These are phyloP conservation scores for Archilochus colubris DNA, from an alignment of 2,113 vertebrate genomes.

Conservation along the genomic window DNA sequence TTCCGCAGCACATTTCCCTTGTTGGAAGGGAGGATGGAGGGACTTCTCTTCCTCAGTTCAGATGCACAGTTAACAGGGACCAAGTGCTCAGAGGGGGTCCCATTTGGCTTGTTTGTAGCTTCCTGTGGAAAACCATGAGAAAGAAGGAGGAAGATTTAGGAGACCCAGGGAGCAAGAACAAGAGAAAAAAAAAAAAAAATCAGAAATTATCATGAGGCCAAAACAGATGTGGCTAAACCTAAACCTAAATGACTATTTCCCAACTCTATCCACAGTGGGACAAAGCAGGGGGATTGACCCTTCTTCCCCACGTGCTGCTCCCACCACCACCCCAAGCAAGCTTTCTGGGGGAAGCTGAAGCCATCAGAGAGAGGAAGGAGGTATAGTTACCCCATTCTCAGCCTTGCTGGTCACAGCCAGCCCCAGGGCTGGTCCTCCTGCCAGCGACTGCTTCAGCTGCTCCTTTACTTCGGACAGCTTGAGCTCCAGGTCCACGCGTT, in stretches of 20 bases:
- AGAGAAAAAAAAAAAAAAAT: not conserved
- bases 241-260: accelerated
- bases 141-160: not conserved
- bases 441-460: slow-evolving; percentile 89
- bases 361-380: accelerated
- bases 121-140: slow-evolving; percentile 54
- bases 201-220: not conserved
- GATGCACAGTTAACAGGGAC: slow-evolving; percentile 90
- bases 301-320: not conserved
- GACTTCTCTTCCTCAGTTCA: slow-evolving; percentile 88
- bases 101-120: slow-evolving; percentile 75
- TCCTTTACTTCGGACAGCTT: slow-evolving; percentile 90
- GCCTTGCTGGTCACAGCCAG: slow-evolving; percentile 76
- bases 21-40: slow-evolving; percentile 84
- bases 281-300: not conserved
- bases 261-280: not conserved
- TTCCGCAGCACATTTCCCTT: slow-evolving; percentile 92
- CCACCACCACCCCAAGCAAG: not conserved
- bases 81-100: slow-evolving; percentile 77
- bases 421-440: slow-evolving; percentile 85
- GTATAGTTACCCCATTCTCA: slow-evolving; percentile 74
- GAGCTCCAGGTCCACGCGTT: slow-evolving; percentile 90
- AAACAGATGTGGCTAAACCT: not conserved
- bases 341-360: not conserved
- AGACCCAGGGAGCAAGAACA: not conserved